Evolutionary conservation across 2,113 vertebrate species (phyloP).

Genomic region (Athene cunicularia): DNA sequence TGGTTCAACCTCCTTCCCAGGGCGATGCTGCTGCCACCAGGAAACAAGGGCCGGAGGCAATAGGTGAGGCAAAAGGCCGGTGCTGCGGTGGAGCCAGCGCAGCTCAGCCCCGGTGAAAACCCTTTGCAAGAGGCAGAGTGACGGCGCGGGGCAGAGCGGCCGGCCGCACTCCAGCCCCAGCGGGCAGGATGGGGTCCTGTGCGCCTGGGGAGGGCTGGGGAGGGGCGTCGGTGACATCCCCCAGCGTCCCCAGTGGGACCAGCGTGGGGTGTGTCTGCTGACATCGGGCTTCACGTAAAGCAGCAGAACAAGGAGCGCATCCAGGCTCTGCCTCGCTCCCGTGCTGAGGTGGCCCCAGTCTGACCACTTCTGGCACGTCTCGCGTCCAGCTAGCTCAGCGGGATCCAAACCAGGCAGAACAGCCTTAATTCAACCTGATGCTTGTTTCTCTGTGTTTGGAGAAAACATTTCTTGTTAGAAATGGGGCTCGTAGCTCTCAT

Average conservation of each 20-base stretch:
- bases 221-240: not conserved
- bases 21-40: not conserved
- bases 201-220: not conserved
- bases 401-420: not conserved
- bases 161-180: rapidly evolving
- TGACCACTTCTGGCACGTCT: rapidly evolving
- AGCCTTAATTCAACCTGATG: not conserved
- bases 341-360: not conserved
- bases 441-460: not conserved
- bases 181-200: not conserved
- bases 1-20: not conserved
- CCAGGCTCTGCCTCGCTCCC: rapidly evolving
- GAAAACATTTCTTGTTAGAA: not conserved
- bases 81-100: rapidly evolving
- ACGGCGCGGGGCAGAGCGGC: not conserved
- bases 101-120: not conserved
- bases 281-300: rapidly evolving
- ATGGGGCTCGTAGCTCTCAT: not conserved
- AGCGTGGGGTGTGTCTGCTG: rapidly evolving
- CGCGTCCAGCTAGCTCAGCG: not conserved
- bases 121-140: not conserved
- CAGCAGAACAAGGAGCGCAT: not conserved
- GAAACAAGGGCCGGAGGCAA: not conserved
- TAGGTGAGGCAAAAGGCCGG: conserved; percentile 47
- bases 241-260: not conserved